phyloP scores from a whole-genome alignment of 2,888 invertebrate species.

The Suillia variegata region DNA sequence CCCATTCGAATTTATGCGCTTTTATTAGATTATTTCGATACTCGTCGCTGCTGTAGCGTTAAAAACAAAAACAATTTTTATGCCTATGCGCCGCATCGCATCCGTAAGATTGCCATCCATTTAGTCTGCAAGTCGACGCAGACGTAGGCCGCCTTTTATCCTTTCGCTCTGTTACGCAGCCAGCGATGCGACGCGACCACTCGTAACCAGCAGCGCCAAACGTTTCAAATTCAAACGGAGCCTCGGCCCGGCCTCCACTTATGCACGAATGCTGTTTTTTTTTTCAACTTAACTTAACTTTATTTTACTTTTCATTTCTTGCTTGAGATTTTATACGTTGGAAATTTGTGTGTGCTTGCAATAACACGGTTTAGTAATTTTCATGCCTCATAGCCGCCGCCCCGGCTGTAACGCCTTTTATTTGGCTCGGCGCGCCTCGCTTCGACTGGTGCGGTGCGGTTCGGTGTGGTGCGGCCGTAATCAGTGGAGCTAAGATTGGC shows the following conservation, averaged over 20 bases:
- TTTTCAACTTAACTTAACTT: no score
- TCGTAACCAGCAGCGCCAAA: no score
- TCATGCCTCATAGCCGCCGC: constrained; percentile 54
- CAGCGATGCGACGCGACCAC: no score
- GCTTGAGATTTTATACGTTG: background rate
- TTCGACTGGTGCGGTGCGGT: no score
- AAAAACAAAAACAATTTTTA: constrained; percentile 39
- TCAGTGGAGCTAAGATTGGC: constrained; percentile 39
- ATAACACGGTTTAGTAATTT: constrained; percentile 60
- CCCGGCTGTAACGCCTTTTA: constrained; percentile 42
- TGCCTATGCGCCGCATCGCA: constrained; percentile 39
- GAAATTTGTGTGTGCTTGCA: constrained; percentile 43
- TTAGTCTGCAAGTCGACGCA: background rate
- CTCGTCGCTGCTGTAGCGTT: background rate
- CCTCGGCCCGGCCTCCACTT: background rate
- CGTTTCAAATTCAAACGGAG: background rate
- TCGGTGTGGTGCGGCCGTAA: background rate
- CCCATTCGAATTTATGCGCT: constrained; percentile 47
- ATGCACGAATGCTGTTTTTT: no score
- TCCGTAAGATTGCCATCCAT: constrained; percentile 38
- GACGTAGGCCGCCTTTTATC: background rate
- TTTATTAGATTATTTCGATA: constrained; percentile 46
- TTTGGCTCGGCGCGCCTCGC: no score
- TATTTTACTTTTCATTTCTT: background rate
- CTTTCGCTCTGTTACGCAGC: background rate